Evolutionary conservation across 1,140 invertebrate genomes (phyloP).

Genomic region (Sarcophaga bullata): DNA sequence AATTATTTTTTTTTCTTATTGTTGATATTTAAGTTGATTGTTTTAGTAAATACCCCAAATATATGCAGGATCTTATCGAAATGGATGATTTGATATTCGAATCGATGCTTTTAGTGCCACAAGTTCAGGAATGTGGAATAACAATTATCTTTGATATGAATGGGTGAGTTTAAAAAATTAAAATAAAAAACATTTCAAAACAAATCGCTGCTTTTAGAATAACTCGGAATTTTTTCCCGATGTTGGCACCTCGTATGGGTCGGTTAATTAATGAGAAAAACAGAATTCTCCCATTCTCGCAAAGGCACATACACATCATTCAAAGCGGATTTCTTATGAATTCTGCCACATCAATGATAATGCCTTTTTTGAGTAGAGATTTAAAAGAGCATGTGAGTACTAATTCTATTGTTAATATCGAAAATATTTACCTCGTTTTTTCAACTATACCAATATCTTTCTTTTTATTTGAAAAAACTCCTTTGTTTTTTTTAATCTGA

Average conservation of each 20-base stretch:
- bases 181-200: not conserved
- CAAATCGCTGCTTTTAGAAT: conserved; percentile 23
- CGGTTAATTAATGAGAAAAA: conserved; percentile 60
- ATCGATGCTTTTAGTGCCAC: conserved; percentile 55
- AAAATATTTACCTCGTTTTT: not conserved
- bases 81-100: conserved; percentile 64
- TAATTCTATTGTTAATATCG: not conserved
- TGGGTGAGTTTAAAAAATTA: conserved; percentile 1
- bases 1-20: not conserved
- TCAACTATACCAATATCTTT: not conserved
- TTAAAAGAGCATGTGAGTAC: conserved; percentile 57
- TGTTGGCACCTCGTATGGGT: conserved; percentile 56
- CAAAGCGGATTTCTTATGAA: conserved; percentile 60
- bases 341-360: conserved; percentile 54
- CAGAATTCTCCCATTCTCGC: conserved; percentile 53
- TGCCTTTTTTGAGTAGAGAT: conserved; percentile 61
- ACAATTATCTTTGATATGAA: conserved; percentile 39
- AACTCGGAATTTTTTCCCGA: conserved; percentile 50
- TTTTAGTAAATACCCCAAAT: conserved; percentile 58
- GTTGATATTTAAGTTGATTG: conserved; percentile 49
- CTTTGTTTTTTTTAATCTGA: not conserved
- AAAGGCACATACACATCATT: conserved; percentile 57
- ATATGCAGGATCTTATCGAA: conserved; percentile 57
- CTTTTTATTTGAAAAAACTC: not conserved
- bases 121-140: conserved; percentile 45